These are phyloP conservation scores for Ophioninae sp. DNA, from an alignment of 2,888 invertebrate species.

Conservation along the genomic window DNA sequence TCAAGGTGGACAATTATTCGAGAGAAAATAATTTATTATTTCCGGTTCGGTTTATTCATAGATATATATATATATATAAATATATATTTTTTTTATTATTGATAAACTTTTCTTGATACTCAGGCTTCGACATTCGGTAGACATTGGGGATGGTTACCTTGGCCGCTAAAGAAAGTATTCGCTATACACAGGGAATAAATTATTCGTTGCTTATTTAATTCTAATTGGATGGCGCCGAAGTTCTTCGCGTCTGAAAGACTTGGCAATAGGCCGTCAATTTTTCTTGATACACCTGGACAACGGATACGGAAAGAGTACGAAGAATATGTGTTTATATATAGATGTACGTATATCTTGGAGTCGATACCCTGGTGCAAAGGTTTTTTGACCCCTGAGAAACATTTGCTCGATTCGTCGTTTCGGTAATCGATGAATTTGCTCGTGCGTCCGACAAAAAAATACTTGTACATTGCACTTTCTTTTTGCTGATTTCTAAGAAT, in stretches of 20 bases:
- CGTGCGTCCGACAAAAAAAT: background rate
- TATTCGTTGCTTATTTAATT: background rate
- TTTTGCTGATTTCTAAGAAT: background rate
- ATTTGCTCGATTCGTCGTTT: conserved; percentile 27
- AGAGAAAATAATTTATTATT: background rate
- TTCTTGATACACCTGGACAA: background rate
- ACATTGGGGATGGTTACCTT: background rate
- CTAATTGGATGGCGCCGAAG: conserved; percentile 18
- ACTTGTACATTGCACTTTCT: background rate
- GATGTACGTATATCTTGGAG: background rate
- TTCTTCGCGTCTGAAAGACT: conserved; percentile 3
- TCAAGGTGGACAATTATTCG: conserved; percentile 21
- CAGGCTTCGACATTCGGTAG: background rate
- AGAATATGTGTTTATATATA: background rate
- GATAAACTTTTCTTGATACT: background rate
- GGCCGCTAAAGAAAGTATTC: background rate
- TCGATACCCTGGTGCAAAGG: conserved; percentile 46
- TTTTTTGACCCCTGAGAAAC: conserved; percentile 14
- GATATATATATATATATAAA: too few species aligned
- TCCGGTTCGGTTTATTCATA: too few species aligned
- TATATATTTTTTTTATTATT: too few species aligned
- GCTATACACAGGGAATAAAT: background rate
- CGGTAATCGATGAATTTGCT: conserved; percentile 22
- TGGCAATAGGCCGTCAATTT: conserved; percentile 1
- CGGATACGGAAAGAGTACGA: conserved; percentile 11